Evolutionary conservation across 2,888 invertebrate genomes (phyloP).

Genomic region (Eupsilia transversa): DNA sequence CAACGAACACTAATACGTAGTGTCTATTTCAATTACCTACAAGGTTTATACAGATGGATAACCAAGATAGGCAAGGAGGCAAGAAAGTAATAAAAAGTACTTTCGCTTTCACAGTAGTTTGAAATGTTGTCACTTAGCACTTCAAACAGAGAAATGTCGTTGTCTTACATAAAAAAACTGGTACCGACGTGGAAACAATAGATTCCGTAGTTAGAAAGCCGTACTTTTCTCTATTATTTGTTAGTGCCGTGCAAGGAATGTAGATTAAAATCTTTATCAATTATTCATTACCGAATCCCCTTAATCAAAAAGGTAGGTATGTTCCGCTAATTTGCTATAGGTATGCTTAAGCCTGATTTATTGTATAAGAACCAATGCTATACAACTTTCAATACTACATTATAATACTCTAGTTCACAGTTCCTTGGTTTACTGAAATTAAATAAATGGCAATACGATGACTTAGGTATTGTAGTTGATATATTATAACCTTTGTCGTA

Average conservation of each 20-base stretch:
- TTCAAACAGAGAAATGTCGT: not conserved
- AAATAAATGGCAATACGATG: not conserved
- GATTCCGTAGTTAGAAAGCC: conserved; percentile 1
- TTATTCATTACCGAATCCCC: conserved; percentile 7
- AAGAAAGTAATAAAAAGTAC: conserved; percentile 1
- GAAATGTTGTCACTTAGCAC: not conserved
- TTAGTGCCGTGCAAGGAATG: conserved; percentile 41
- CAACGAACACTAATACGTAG: not conserved
- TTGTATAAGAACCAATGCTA: not conserved
- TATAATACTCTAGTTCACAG: not conserved
- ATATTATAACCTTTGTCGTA: too few relatives aligned
- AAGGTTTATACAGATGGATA: too few relatives aligned
- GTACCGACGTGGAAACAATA: conserved; percentile 34
- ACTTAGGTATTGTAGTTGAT: too few relatives aligned
- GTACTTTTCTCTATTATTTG: conserved; percentile 11
- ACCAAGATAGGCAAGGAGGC: not conserved
- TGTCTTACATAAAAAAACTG: not conserved
- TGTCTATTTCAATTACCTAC: too few relatives aligned
- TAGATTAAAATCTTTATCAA: conserved; percentile 30
- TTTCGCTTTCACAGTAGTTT: not conserved
- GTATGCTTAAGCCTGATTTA: not conserved
- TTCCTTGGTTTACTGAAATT: not conserved
- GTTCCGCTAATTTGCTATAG: not conserved
- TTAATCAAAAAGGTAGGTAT: conserved; percentile 15
- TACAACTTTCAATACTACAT: too few relatives aligned